A percentile compares a stretch with the other conserved stretches of the same genome.
These are phyloP conservation scores for Lysiphlebus fabarum DNA, from an alignment of 1,140 invertebrate genomes.

Conservation along the genomic window DNA sequence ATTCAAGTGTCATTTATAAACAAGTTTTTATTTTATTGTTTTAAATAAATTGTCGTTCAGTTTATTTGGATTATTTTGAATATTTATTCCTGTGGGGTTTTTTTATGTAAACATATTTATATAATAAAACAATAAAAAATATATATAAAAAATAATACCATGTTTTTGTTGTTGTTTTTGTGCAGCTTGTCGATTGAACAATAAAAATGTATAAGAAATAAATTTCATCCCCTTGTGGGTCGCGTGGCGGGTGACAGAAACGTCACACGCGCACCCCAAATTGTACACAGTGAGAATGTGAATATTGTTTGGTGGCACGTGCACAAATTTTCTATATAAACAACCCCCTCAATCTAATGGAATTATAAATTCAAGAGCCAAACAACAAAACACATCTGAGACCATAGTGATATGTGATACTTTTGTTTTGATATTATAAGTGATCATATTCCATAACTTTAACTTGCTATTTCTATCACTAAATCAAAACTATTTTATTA, in stretches of 20 bases:
- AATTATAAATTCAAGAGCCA: conserved; percentile 50
- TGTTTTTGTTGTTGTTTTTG: conserved; percentile 1
- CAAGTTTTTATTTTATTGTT: no score
- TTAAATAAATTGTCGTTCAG: no score
- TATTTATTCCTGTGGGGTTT: background rate
- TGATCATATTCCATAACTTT: no score
- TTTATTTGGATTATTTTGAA: no score
- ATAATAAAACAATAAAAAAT: conserved; percentile 2
- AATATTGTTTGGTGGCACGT: conserved; percentile 34
- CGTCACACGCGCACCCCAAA: conserved; percentile 12
- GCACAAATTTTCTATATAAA: conserved; percentile 1
- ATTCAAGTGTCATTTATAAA: no score
- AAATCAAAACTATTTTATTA: no score
- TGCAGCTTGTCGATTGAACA: conserved; percentile 23
- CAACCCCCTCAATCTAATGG: conserved; percentile 35
- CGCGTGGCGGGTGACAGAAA: conserved; percentile 33
- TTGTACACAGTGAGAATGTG: conserved; percentile 32
- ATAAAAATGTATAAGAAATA: conserved; percentile 30
- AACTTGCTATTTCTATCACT: no score
- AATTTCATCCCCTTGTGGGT: background rate
- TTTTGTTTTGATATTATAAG: no score
- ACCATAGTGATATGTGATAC: conserved; percentile 23
- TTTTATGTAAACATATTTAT: no score
- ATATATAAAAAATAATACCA: no score
- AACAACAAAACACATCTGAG: conserved; percentile 41